These are phyloP conservation scores for Tragelaphus eurycerus DNA, from an alignment of 2,797 vertebrate species.

Conservation along the genomic window DNA sequence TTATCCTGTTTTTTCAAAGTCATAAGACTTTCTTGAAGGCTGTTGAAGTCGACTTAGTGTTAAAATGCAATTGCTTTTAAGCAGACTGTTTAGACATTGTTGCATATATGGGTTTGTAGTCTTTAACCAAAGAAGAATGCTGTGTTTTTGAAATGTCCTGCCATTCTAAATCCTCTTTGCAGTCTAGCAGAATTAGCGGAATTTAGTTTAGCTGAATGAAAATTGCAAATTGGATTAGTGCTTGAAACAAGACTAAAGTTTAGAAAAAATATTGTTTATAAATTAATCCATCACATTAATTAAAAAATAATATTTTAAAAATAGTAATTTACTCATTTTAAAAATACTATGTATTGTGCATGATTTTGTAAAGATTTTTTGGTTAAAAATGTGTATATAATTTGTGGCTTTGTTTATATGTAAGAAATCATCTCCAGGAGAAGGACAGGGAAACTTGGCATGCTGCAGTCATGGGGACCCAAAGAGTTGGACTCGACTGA, in stretches of 20 bases:
- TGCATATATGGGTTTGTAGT: constrained; percentile 16
- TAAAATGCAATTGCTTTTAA: constrained; percentile 31
- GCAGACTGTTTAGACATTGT: constrained; percentile 27
- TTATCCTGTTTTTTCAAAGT: neutral
- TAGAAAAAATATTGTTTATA: constrained; percentile 9
- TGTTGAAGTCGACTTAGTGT: neutral
- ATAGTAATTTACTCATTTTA: neutral
- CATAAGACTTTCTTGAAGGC: neutral
- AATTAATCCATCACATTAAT: neutral
- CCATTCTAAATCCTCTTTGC: constrained; percentile 16
- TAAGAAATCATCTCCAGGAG: neutral
- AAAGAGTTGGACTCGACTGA: neutral
- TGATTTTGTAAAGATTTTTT: constrained; percentile 25
- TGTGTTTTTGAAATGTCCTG: constrained; percentile 34
- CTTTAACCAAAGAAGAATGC: constrained; percentile 26
- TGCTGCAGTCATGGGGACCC: neutral
- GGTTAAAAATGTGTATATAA: neutral
- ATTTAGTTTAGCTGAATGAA: constrained; percentile 31
- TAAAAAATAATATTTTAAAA: neutral
- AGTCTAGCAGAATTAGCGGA: constrained; percentile 15
- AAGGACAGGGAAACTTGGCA: neutral
- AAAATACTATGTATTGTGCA: neutral
- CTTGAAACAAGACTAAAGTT: constrained; percentile 19
- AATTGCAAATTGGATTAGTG: neutral
- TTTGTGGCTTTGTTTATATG: constrained; percentile 35